A percentile compares a stretch with the other conserved stretches of the same genome.
Evolutionary conservation across 2,797 vertebrate genomes (phyloP).

Genomic region (Varecia variegata): DNA sequence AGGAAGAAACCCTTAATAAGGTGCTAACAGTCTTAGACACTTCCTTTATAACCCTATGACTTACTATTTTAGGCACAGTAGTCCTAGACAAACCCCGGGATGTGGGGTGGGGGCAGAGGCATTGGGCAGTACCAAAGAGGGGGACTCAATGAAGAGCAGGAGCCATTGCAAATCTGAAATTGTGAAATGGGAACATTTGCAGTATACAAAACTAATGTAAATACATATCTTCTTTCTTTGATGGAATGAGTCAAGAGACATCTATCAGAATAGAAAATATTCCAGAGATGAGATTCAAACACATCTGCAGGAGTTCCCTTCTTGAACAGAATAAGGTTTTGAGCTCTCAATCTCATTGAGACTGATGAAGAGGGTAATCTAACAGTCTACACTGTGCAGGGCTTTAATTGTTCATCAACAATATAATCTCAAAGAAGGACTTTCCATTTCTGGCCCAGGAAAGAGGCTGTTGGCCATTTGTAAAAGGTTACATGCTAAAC

Average conservation of each 20-base stretch:
- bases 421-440: background rate
- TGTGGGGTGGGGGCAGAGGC: background rate
- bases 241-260: background rate
- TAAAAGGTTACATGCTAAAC: background rate
- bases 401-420: background rate
- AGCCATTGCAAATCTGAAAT: background rate
- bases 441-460: background rate
- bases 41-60: background rate
- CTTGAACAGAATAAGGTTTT: background rate
- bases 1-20: background rate
- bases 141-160: background rate
- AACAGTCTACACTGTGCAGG: background rate
- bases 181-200: background rate
- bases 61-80: background rate
- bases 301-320: background rate
- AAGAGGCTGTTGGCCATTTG: background rate
- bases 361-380: background rate
- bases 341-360: background rate
- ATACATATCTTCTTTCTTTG: background rate
- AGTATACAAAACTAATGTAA: fast-evolving
- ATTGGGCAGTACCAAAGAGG: background rate
- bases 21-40: background rate
- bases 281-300: background rate
- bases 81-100: background rate
- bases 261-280: background rate